Base-by-base conservation (phyloP, 2,888 invertebrate species). In the Chouioia cunea region DNA sequence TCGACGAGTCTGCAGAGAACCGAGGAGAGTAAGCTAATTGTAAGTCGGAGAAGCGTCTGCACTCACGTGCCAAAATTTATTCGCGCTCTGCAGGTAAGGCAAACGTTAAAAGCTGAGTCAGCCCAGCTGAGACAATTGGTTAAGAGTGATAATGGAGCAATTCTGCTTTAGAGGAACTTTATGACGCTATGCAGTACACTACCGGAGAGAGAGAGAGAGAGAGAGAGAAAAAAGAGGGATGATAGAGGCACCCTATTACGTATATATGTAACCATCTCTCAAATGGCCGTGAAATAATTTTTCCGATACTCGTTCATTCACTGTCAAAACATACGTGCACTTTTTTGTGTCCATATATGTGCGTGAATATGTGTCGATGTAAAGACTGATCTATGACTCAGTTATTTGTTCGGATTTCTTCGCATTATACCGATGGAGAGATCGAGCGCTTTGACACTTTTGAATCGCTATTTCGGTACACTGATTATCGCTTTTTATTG, bases 101-200 rank as follows among this genome's bases (percentile, higher is more conserved):
- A 16, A 62, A 16, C 15, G 58, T 15, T n/a, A 44, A n/a, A 15
- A 27, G 16, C 54, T 22, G 23, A 36, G 48, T 36, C 62, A 22
- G 47, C 52, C 63, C 6, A 77, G 76, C 77, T 75, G 74, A 75
- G 73, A 76, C 78, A 79, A 79, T 79, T 77, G 78, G 78, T 78
- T 76, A 75, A 78, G 76, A 77, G 76, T 77, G 76, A 78, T 79
- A 79, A 78, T 79, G 77, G 78, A 78, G 78, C 77, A 76, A 78
- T 78, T 79, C 76, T 77, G 78, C 76, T 77, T 77, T 76, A 74
- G 77, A 78, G 78, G 75, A 79, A 78, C 77, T 78, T 79, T 79
- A 79, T 77, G 78, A 79, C 77, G 76, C 72, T 52, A 75, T 72
- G 36, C 36, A 36, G 36, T 12, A 12, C 36, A 12, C 27, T 27